Conservation (phyloP, 2,797 vertebrate species). For the Spheniscus humboldti region DNA sequence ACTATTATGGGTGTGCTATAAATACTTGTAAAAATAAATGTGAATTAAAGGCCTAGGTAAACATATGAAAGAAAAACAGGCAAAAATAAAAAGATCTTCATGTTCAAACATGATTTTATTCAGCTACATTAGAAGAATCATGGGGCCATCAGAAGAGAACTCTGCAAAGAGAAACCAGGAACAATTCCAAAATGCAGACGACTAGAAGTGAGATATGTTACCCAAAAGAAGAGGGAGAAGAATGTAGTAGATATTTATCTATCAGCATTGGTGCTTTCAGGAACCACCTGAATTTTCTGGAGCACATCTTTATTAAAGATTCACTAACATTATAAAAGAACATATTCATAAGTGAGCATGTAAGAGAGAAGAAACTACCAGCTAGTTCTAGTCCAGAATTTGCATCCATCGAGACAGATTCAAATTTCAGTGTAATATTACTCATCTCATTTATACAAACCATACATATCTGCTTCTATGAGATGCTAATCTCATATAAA, state of each 20-base stretch:
- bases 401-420: not conserved
- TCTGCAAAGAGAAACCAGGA: not conserved
- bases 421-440: not conserved
- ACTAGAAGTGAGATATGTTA: not conserved
- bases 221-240: not conserved
- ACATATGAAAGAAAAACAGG: not conserved
- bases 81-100: not conserved
- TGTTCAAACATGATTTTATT: not conserved
- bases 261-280: not conserved
- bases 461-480: not conserved
- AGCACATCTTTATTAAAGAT: not conserved
- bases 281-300: not conserved
- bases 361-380: not conserved
- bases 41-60: not conserved
- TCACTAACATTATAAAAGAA: not conserved
- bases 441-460: not conserved
- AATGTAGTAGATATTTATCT: not conserved
- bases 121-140: not conserved
- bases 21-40: not conserved
- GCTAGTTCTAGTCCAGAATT: not conserved
- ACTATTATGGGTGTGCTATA: not conserved
- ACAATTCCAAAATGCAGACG: not conserved
- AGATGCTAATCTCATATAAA: not conserved
- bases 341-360: not conserved
- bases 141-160: not conserved